Base-by-base conservation (phyloP, 2,888 invertebrate genomes). In the Epicampocera succincta region DNA sequence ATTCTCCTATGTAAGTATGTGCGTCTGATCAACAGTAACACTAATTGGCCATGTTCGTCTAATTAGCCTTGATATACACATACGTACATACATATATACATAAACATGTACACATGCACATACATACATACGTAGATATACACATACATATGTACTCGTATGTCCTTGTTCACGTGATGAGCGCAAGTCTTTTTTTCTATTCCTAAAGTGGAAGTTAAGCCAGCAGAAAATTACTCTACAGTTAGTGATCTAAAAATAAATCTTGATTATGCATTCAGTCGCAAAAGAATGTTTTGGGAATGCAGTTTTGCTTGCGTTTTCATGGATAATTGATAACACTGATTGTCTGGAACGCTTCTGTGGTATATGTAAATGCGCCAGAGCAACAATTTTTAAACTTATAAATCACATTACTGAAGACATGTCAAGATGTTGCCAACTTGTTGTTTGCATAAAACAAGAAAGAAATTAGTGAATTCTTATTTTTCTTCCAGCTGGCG, bases 171-270 rank as follows among this genome's bases (percentile, higher is more conserved):
- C 61, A 83, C 60, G 73, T 77, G 60, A 61, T 68, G 71, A 65
- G 76, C 44, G 50, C 17, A 46, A 38, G 21, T 56, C 19, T 73
- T n/a, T 4, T 33, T 33, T 33, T 33, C 33, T 33, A 33, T 33
- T 33, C 8, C 1, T 9, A 33, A 33, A 33, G 1, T 33, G 33
- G 8, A 9, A 33, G 25, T 25, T 25, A 25, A 5, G 25, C 25
- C 25, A 8, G 46, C 12, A 13, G 8, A 65, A 81, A 81, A 81
- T 81, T 77, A 77, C 63, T 68, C 71, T 63, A 75, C 81, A 84
- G 84, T 81, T 84, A 84, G 75, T 58, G 79, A 84, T 80, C 84
- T 83, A 83, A 84, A 84, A 83, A 84, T 82, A 81, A 69, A 58
- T 2, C 50, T 44, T 61, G 40, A 42, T 11, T 63, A 17, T 11